A percentile compares a stretch with the other conserved stretches of the same genome.
Conservation (phyloP, 2,113 vertebrate species). For the Chionodraco myersi region DNA sequence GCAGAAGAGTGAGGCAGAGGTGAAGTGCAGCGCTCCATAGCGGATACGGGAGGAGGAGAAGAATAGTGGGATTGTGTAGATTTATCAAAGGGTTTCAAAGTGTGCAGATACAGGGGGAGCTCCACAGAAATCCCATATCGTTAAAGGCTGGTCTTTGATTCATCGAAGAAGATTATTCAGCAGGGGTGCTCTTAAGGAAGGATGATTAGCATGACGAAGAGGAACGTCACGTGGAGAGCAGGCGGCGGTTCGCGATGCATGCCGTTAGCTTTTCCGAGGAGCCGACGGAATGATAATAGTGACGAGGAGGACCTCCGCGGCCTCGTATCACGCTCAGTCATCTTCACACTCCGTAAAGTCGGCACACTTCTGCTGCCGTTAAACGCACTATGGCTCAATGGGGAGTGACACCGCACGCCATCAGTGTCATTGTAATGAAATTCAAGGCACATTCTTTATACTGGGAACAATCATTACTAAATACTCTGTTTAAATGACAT, state of each 20-base stretch:
- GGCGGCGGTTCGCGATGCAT: slow-evolving; percentile 59
- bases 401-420: slow-evolving; percentile 59
- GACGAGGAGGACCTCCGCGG: slow-evolving; percentile 55
- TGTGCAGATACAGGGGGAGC: slow-evolving; percentile 1
- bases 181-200: slow-evolving; percentile 24
- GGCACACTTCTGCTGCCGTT: slow-evolving; percentile 78
- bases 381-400: slow-evolving; percentile 76
- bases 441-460: slow-evolving; percentile 65
- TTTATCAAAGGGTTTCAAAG: slow-evolving; percentile 44
- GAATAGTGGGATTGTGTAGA: slow-evolving; percentile 33
- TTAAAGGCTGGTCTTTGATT: slow-evolving; percentile 41
- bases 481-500: slow-evolving; percentile 59
- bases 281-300: slow-evolving; percentile 63
- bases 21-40: slow-evolving; percentile 31
- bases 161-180: slow-evolving; percentile 43
- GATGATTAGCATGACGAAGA: slow-evolving; percentile 31
- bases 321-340: slow-evolving; percentile 78
- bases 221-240: slow-evolving; percentile 3
- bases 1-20: slow-evolving; percentile 39
- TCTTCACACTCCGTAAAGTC: slow-evolving; percentile 82
- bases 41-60: slow-evolving; percentile 20
- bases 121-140: slow-evolving; percentile 49
- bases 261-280: slow-evolving; percentile 64
- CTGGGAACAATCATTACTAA: slow-evolving; percentile 66
- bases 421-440: slow-evolving; percentile 71